Conservation (phyloP, 2,797 vertebrate species). For the Capromys pilorides region DNA sequence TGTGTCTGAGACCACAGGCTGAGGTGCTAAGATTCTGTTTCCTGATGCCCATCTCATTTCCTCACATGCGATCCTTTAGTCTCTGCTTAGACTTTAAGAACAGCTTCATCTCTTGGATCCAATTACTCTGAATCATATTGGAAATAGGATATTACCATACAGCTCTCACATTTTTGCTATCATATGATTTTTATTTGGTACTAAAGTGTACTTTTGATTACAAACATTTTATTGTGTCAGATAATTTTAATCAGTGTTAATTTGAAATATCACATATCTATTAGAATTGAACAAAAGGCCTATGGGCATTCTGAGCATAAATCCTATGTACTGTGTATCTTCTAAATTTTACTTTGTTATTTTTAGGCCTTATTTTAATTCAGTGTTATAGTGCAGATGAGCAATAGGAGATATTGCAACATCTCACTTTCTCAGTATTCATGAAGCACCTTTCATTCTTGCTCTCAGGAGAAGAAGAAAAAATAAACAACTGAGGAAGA, state of each 20-base stretch:
- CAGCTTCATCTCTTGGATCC: constrained; percentile 20
- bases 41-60: background rate
- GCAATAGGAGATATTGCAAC: background rate
- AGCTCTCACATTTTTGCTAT: background rate
- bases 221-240: background rate
- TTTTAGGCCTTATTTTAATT: constrained; percentile 39
- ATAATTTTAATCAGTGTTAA: background rate
- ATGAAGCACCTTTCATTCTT: background rate
- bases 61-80: background rate
- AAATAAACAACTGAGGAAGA: background rate
- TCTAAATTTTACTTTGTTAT: constrained; percentile 2
- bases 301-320: background rate
- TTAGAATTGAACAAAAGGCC: background rate
- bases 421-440: constrained; percentile 45
- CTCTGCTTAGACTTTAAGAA: background rate
- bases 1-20: background rate
- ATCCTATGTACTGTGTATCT: background rate
- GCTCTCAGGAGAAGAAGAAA: background rate
- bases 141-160: background rate
- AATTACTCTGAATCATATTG: background rate
- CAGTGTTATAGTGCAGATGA: background rate
- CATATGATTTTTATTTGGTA: background rate
- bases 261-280: constrained; percentile 39
- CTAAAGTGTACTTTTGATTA: background rate
- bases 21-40: background rate